Evolutionary conservation across 2,113 vertebrate genomes (phyloP).

Genomic region (Rallus limicola): DNA sequence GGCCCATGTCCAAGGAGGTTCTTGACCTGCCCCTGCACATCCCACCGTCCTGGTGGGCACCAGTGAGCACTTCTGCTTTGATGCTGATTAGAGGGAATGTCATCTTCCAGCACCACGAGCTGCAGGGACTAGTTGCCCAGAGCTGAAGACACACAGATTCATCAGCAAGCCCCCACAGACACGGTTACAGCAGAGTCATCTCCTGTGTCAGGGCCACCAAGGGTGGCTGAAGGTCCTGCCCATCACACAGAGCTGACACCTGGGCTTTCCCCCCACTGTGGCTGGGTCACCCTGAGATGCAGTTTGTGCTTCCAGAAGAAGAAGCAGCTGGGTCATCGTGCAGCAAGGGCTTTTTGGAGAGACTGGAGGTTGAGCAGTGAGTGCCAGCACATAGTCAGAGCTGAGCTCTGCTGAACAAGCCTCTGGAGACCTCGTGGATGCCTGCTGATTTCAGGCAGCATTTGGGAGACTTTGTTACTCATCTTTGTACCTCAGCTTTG

Average conservation of each 20-base stretch:
- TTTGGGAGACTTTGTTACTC: background rate
- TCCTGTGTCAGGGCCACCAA: background rate
- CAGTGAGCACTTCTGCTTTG: fast-evolving
- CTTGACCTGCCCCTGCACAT: fast-evolving
- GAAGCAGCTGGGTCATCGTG: background rate
- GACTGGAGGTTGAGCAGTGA: background rate
- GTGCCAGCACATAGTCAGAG: background rate
- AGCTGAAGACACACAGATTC: background rate
- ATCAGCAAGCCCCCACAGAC: background rate
- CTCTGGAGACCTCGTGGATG: fast-evolving
- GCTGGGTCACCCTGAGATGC: fast-evolving
- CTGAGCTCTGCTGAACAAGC: background rate
- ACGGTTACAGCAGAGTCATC: background rate
- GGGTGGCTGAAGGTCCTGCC: background rate
- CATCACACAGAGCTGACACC: background rate
- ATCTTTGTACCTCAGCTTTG: background rate
- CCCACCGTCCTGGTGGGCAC: background rate
- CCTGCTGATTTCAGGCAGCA: too few relatives aligned
- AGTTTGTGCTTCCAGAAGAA: background rate
- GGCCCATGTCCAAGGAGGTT: fast-evolving
- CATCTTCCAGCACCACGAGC: background rate
- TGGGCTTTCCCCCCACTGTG: background rate
- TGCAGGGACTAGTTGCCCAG: background rate
- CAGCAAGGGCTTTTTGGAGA: background rate
- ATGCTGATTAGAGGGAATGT: background rate